Evolutionary conservation across 2,888 invertebrate species (phyloP), one percentile per base, ranked within the genome.

Genomic region (Lithodes maja): DNA sequence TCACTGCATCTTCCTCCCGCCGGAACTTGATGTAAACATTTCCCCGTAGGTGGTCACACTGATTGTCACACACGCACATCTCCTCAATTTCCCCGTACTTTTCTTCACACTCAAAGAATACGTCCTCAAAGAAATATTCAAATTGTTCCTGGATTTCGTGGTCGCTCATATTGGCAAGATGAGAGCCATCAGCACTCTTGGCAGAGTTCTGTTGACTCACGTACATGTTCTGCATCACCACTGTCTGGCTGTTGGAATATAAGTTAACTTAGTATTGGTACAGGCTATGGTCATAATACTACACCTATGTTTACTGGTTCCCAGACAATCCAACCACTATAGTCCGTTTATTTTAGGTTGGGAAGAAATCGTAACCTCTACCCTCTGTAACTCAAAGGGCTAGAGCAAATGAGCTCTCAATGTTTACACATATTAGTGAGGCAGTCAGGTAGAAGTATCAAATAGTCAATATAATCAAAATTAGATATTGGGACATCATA

Each of bases 61-160:
- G 94, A 92, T 95, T 95, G 93, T 95, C 95, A 93, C 95, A 95
- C 50, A 95, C 95, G 93, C 95, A 95, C 94, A 95, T 95, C 93
- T 95, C 95, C 92, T 95, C 95, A 85, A 95, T 95, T 92, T 95
- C 95, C 15, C 95, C 95, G 93, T 95, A 95, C 94, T 95, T 95
- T 91, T 94, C 94, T 92, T 95, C 94, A 92, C 95, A 93, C 93
- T 95, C 95, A 87, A 94, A 94, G 93, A 95, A 95, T 83, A 95
- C 94, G 93, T 95, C 95, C 93, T 95, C 95, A 93, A 95, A 95
- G 93, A 95, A 95, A 89, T 95, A 94, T 93, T 95, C 95, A 93
- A 94, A 95, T 93, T 95, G 95, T 92, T 94, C 93, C 93, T 95
- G 95, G 85, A 94, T 94, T 92, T 95, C 94, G 91, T 94, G 93